Conservation (phyloP, 1,140 invertebrate species). For the Campoletis sonorensis region DNA sequence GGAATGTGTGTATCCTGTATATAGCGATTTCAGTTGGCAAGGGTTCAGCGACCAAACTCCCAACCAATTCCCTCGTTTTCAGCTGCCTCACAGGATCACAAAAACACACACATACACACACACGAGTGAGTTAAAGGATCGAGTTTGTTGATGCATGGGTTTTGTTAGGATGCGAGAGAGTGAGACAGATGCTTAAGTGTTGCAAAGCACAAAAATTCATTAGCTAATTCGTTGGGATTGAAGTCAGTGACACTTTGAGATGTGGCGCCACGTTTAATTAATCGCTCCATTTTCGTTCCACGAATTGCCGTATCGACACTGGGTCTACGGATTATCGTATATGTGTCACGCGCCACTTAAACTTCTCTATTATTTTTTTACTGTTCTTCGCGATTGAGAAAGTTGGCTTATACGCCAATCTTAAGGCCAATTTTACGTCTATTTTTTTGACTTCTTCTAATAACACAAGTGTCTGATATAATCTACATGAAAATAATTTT, state of each 20-base stretch:
- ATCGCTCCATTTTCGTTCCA: not conserved
- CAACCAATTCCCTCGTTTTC: not conserved
- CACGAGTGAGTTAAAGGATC: not conserved
- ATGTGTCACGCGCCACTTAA: not conserved
- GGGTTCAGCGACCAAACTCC: slow-evolving; percentile 35
- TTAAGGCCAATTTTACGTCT: too few species aligned
- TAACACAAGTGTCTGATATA: too few species aligned
- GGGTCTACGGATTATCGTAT: not conserved
- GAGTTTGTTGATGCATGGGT: not conserved
- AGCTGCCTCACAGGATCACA: not conserved
- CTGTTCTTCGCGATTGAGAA: not conserved
- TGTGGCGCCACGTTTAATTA: slow-evolving; percentile 35
- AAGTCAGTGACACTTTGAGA: slow-evolving; percentile 30
- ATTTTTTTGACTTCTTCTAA: too few species aligned
- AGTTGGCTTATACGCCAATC: not conserved
- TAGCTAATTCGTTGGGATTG: slow-evolving; percentile 35
- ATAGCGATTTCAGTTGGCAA: slow-evolving; percentile 6
- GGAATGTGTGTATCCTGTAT: slow-evolving; percentile 2
- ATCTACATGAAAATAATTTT: too few species aligned
- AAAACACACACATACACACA: not conserved
- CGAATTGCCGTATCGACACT: slow-evolving; percentile 32
- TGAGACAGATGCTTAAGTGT: not conserved
- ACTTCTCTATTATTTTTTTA: not conserved
- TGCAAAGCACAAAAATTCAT: slow-evolving; percentile 29
- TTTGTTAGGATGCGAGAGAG: not conserved